phyloP scores from a whole-genome alignment of 2,113 vertebrate species.

The Procavia capensis region DNA sequence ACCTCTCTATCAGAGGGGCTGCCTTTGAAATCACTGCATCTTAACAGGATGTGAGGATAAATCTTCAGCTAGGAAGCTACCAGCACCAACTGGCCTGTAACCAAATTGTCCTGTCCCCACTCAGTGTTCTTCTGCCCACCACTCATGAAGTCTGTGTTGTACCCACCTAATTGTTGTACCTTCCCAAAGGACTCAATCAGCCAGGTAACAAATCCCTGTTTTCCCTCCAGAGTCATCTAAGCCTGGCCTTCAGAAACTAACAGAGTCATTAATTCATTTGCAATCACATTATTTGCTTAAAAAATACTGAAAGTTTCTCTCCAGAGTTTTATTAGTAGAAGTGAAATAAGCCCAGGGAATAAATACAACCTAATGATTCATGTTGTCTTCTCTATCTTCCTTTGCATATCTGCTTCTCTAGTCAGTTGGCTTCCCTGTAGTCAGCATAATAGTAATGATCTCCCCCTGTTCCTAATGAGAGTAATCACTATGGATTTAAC shows the following conservation, averaged over 20 bases:
- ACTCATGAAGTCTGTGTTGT: not conserved
- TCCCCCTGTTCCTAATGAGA: not conserved
- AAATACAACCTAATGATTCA: not conserved
- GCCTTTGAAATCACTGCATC: not conserved
- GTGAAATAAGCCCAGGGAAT: not conserved
- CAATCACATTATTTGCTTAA: conserved; percentile 17
- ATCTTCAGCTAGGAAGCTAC: too few relatives aligned
- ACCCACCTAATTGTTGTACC: not conserved
- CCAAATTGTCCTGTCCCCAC: not conserved
- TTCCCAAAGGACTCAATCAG: not conserved
- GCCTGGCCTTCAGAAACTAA: not conserved
- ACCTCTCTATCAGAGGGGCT: not conserved
- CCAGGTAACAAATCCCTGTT: not conserved
- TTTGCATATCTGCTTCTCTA: not conserved
- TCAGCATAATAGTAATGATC: not conserved
- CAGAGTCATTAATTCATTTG: not conserved
- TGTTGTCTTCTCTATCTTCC: not conserved
- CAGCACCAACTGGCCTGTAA: not conserved
- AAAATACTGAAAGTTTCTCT: not conserved
- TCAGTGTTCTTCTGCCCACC: not conserved
- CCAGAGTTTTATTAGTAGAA: not conserved
- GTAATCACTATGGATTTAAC: not conserved
- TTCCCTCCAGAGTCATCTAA: not conserved
- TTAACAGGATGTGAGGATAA: not conserved
- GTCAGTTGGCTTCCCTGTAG: not conserved